A percentile compares a stretch with the other conserved stretches of the same genome.
Conservation (phyloP, 2,113 vertebrate genomes). For the Desmodus rotundus region DNA sequence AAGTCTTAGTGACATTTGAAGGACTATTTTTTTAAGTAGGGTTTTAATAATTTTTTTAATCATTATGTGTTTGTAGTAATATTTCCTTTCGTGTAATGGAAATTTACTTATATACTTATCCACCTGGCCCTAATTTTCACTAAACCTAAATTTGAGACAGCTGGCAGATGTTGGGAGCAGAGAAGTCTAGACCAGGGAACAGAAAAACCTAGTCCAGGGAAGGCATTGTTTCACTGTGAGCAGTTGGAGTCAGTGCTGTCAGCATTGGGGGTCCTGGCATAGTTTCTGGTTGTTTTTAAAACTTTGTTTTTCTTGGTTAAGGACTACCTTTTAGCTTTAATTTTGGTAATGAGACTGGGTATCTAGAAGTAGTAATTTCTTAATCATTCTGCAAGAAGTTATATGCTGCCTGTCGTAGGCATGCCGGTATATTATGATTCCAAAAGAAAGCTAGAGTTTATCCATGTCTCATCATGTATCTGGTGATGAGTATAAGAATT, state of each 20-base stretch:
- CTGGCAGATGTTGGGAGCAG: background rate
- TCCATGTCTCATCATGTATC: background rate
- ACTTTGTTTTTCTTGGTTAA: background rate
- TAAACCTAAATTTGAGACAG: background rate
- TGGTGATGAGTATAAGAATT: slow-evolving; percentile 8
- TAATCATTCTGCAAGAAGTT: background rate
- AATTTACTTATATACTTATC: background rate
- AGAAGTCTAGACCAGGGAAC: background rate
- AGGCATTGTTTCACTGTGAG: background rate
- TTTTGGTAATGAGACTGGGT: background rate
- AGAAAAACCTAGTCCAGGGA: background rate
- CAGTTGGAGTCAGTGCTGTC: background rate
- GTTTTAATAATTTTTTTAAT: background rate
- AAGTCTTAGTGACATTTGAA: slow-evolving; percentile 33
- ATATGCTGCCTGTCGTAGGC: background rate
- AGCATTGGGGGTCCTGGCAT: background rate
- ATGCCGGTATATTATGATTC: background rate
- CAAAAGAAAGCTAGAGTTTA: background rate
- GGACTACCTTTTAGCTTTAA: background rate
- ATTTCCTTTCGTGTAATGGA: background rate
- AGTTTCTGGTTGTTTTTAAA: background rate
- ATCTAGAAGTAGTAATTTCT: background rate
- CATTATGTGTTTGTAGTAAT: background rate
- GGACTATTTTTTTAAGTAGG: background rate
- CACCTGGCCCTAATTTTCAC: background rate